Conservation (phyloP, 2,797 vertebrate genomes). For the Dicrostonyx torquatus region DNA sequence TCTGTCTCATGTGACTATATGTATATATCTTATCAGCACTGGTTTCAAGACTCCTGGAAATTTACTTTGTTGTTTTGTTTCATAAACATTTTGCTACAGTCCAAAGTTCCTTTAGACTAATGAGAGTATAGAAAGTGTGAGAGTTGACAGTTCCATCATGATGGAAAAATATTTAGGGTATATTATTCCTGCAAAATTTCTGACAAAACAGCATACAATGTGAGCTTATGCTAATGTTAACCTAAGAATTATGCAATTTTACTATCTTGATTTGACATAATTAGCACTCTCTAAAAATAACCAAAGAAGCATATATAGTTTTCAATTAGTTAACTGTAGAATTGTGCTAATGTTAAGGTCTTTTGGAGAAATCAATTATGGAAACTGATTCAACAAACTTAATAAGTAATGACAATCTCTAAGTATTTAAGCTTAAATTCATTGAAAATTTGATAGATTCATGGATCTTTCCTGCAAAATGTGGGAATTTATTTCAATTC, state of each 20-base stretch:
- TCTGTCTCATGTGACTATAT: background rate
- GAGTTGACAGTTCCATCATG: slow-evolving; percentile 41
- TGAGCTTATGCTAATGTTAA: slow-evolving; percentile 85
- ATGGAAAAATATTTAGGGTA: slow-evolving; percentile 60
- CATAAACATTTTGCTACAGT: slow-evolving; percentile 13
- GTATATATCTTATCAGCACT: background rate
- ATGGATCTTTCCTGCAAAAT: slow-evolving; percentile 59
- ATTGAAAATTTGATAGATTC: slow-evolving; percentile 67
- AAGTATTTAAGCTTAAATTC: slow-evolving; percentile 75
- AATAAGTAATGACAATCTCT: slow-evolving; percentile 66
- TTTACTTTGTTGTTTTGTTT: slow-evolving; percentile 32
- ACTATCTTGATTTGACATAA: slow-evolving; percentile 83
- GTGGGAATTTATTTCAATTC: slow-evolving; percentile 52
- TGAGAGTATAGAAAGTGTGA: background rate
- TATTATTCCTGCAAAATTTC: slow-evolving; percentile 61
- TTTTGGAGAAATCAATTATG: slow-evolving; percentile 70
- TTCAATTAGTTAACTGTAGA: slow-evolving; percentile 69
- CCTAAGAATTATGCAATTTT: slow-evolving; percentile 84
- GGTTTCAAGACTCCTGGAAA: background rate
- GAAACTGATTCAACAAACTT: slow-evolving; percentile 68
- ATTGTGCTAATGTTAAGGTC: slow-evolving; percentile 78
- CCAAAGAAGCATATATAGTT: slow-evolving; percentile 82
- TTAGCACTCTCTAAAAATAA: slow-evolving; percentile 84
- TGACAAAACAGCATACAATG: slow-evolving; percentile 38
- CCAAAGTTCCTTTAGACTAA: background rate